A percentile compares a stretch with the other conserved stretches of the same genome.
These are phyloP conservation scores for Ploceus nigricollis DNA, from an alignment of 2,113 vertebrate genomes.

Conservation along the genomic window DNA sequence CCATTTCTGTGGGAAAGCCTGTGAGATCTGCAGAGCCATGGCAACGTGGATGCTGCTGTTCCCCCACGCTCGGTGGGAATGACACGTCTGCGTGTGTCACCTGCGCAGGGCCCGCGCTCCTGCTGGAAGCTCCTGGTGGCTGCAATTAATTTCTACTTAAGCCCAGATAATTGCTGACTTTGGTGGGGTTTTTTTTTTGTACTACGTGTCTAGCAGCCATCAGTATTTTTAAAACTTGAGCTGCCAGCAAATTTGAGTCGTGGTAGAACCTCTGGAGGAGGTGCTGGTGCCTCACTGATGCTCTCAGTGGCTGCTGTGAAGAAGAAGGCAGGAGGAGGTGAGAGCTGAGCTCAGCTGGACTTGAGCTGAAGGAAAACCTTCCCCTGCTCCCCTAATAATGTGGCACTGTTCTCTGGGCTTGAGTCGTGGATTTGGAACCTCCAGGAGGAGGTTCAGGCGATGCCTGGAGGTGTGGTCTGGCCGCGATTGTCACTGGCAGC, in stretches of 20 bases:
- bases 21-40: background rate
- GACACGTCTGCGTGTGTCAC: background rate
- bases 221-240: background rate
- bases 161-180: background rate
- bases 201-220: background rate
- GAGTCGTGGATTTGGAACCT: background rate
- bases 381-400: background rate
- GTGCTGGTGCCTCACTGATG: background rate
- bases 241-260: background rate
- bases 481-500: accelerated
- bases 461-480: background rate
- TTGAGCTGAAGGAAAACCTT: background rate
- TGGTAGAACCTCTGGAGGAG: background rate
- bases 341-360: background rate
- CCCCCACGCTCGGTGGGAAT: background rate
- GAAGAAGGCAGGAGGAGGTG: background rate
- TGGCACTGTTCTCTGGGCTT: background rate
- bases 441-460: background rate
- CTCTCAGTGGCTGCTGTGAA: background rate
- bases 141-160: background rate
- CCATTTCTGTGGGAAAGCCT: background rate
- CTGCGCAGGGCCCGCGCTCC: accelerated
- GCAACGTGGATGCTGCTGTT: background rate
- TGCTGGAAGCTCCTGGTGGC: background rate
- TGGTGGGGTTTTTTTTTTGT: background rate